These are phyloP conservation scores for Lota lota DNA, from an alignment of 2,113 vertebrate genomes.

Conservation along the genomic window DNA sequence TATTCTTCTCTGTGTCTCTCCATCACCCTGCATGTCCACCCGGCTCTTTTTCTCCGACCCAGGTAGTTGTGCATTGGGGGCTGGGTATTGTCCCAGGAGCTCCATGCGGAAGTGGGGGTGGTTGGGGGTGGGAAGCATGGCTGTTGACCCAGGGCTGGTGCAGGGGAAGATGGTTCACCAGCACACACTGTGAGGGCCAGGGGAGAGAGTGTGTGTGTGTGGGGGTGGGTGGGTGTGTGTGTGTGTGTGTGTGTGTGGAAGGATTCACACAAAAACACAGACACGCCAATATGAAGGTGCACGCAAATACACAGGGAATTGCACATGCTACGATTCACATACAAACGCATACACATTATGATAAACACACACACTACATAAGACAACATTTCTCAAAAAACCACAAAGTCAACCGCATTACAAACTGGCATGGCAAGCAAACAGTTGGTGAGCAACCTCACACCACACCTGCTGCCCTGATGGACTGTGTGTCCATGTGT, in stretches of 20 bases:
- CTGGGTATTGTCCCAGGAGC: too few species aligned
- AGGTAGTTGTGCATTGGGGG: too few species aligned
- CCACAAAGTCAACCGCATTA: slow-evolving; percentile 1
- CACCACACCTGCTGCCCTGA: slow-evolving; percentile 22
- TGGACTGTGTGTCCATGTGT: too few species aligned
- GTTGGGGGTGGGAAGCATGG: background rate
- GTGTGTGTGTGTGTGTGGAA: background rate
- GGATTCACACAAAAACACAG: background rate
- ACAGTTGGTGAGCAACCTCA: slow-evolving; percentile 43
- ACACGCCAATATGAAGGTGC: background rate
- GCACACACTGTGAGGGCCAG: background rate
- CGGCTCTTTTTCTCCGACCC: too few species aligned
- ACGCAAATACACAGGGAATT: background rate
- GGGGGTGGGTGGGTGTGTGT: background rate
- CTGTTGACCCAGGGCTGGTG: too few species aligned
- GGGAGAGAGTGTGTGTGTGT: background rate
- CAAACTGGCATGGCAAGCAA: slow-evolving; percentile 34
- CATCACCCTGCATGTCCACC: too few species aligned
- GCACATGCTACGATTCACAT: too few species aligned
- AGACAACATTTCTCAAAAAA: too few species aligned
- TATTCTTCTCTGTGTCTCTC: too few species aligned
- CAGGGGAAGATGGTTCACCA: too few species aligned
- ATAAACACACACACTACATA: background rate
- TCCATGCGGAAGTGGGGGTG: background rate
- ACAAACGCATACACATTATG: background rate